Conservation (phyloP, 2,797 vertebrate species). For the Chrosomus eos region DNA sequence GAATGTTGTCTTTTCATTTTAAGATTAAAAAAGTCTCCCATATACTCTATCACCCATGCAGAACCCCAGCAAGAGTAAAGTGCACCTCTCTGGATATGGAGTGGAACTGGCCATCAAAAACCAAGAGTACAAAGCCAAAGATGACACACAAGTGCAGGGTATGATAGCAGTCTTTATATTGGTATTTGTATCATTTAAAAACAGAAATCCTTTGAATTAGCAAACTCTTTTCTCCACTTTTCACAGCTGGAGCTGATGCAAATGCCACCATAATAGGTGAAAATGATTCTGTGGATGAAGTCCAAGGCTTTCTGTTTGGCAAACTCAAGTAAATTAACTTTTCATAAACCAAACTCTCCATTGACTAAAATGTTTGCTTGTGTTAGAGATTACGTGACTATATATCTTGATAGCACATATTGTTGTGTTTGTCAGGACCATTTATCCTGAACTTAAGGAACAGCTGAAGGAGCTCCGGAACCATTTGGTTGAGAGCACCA, state of each 20-base stretch:
- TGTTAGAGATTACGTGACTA: background rate
- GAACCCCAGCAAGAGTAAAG: conserved; percentile 84
- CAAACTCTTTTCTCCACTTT: conserved; percentile 61
- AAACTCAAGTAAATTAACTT: conserved; percentile 87
- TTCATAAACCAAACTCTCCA: background rate
- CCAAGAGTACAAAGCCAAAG: conserved; percentile 99
- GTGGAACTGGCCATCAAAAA: conserved; percentile 98
- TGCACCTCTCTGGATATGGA: conserved; percentile 94
- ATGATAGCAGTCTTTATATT: conserved; percentile 53
- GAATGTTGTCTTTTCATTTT: background rate
- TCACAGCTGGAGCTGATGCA: conserved; percentile 82
- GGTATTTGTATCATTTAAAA: background rate
- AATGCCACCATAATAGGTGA: conserved; percentile 94
- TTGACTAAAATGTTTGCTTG: background rate
- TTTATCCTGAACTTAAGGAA: conserved; percentile 89
- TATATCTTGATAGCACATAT: background rate
- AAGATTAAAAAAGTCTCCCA: background rate
- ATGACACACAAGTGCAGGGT: conserved; percentile 99
- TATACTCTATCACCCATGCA: conserved; percentile 60
- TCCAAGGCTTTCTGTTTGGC: conserved; percentile 98
- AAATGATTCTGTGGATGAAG: conserved; percentile 94
- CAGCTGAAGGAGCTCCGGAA: conserved; percentile 94
- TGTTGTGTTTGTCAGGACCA: conserved; percentile 64
- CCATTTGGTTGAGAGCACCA: conserved; percentile 96
- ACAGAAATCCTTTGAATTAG: conserved; percentile 49